Evolutionary conservation across 2,797 vertebrate genomes (phyloP), one percentile per base, ranked within the genome.

Genomic region (Neoniphon sammara): DNA sequence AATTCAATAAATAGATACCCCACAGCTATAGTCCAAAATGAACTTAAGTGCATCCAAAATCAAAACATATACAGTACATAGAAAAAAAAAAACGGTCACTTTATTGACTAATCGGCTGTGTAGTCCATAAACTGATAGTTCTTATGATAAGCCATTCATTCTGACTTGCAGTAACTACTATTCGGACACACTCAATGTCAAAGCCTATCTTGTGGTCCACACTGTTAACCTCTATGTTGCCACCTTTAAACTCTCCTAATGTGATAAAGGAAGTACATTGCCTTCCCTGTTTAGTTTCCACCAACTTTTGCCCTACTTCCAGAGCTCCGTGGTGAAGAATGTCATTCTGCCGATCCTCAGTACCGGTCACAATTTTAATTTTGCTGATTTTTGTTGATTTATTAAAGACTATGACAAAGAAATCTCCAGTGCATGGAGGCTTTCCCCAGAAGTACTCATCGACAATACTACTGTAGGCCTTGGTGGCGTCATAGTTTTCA

Each of bases 381-480:
- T 93, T 96, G 85, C 90, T 96, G 61, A 99, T 94, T 92, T 95
- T 94, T 59, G 93, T 91, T 10, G 96, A 92, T 59, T 95, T 96
- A 80, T 96, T 94, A 85, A 98, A 97, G 50, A 97, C 85, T 52
- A 98, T 94, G 34, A 96, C 81, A 52, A 96, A 98, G 74, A 96
- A 95, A 65, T 99, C 96, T 57, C 97, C 97, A 0, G 89, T 95
- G 54, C 93, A 96, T 1, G 97, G 96, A 58, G 96, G 92, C 81
- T 98, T 99, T 0, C 96, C 96, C 97, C 97, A 98, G 78, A 98
- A 98, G 66, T 98, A 98, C 53, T 98, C 97, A 62, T 98, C 97
- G 30, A 95, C 93, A 9, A 27, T 27, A 27, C 95, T 97, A 64
- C 98, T 98, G 56, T 91, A 91, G 1, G 97, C 97, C 82, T 97